These are phyloP conservation scores for Martes martes DNA, from an alignment of 2,113 vertebrate species.

Conservation along the genomic window DNA sequence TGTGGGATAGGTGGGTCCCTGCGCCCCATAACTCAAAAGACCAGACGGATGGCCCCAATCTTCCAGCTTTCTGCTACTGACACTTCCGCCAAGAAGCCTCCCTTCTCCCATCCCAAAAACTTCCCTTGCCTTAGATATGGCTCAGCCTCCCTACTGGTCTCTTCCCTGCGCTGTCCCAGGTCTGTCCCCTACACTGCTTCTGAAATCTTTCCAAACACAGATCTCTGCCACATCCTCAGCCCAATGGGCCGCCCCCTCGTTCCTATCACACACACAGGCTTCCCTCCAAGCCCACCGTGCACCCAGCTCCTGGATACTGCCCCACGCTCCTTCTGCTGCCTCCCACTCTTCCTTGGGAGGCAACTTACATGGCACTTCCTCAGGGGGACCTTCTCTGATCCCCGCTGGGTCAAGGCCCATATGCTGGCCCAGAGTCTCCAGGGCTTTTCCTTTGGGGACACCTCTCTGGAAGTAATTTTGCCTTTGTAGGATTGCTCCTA, in stretches of 20 bases:
- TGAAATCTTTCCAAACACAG: constrained; percentile 44
- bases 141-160: background rate
- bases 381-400: constrained; percentile 1
- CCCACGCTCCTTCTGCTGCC: constrained; percentile 63
- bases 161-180: background rate
- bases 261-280: background rate
- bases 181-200: background rate
- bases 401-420: background rate
- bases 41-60: background rate
- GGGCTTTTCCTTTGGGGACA: background rate
- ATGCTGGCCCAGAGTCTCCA: background rate
- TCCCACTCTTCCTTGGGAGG: constrained; percentile 49
- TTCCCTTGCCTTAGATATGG: background rate
- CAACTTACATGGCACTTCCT: background rate
- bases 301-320: constrained; percentile 51
- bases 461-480: background rate
- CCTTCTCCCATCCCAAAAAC: background rate
- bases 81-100: constrained; percentile 12
- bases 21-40: background rate
- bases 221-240: background rate
- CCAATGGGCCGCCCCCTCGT: constrained; percentile 7
- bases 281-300: background rate
- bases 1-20: background rate
- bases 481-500: background rate
- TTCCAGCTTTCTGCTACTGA: background rate